Evolutionary conservation across 2,888 invertebrate genomes (phyloP), one percentile per base, ranked within the genome.

Genomic region (Hirtodrosophila histrioides): DNA sequence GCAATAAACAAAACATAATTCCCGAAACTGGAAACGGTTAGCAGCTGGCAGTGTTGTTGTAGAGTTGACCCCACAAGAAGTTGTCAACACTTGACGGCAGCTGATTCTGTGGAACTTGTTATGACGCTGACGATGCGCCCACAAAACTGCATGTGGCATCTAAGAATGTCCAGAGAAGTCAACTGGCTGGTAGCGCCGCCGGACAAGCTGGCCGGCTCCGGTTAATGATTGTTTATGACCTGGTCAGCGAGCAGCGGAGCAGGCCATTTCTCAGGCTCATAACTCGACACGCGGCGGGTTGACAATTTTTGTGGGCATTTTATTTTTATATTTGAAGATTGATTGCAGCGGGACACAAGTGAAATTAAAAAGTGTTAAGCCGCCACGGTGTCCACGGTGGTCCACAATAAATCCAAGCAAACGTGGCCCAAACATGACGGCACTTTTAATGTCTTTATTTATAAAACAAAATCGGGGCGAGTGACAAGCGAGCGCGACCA

Each of bases 391-490:
- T 75, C 73, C 68, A 67, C 73, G 82, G 82, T 82, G 85, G 85
- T 84, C 82, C 75, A 79, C 67, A 79, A 84, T 75, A 84, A 81
- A 84, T 86, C 86, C 69, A 57, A 69, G 71, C 71, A 66, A 66
- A 79, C 66, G 60, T 66, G 69, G 62, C 69, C 74, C 58, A 58
- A 83, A 76, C 75, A 72, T 49, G 82, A 81, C 85, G 85, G 85
- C 86, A 74, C 73, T 86, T 86, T 86, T 84, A 84, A 84, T 86
- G 84, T 84, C 86, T 84, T 86, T 85, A 84, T 84, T 84, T 86
- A 84, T 77, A 84, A 85, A 84, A 82, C 85, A 69, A 77, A 77
- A 84, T 84, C 84, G 76, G 71, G 73, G 57, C 80, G 83, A 80
- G 80, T 83, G 82, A 83, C 81, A 86, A 75, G 78, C 78, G 62